Evolutionary conservation across 1,140 invertebrate genomes (phyloP).

Genomic region (Cardiocondyla obscurior): DNA sequence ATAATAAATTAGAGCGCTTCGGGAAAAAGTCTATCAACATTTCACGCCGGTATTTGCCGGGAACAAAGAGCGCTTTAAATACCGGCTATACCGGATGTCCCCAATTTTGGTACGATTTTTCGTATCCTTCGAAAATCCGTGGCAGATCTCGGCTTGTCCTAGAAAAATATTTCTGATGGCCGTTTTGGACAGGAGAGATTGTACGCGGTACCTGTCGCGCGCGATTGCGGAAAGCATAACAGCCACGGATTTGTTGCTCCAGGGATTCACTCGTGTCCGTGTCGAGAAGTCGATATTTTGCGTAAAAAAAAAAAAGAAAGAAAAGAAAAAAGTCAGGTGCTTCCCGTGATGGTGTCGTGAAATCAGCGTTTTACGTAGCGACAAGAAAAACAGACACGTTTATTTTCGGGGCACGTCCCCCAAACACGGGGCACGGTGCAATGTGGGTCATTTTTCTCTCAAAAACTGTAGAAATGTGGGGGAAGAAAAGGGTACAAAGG

Average conservation of each 20-base stretch:
- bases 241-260: slow-evolving; percentile 54
- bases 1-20: too few relatives aligned
- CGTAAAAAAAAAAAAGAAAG: neutral
- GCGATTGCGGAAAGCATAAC: slow-evolving; percentile 16
- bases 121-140: neutral
- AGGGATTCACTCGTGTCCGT: slow-evolving; percentile 43
- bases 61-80: neutral
- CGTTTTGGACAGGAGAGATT: neutral
- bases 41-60: neutral
- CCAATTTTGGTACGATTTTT: neutral
- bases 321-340: slow-evolving; percentile 10
- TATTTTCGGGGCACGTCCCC: slow-evolving; percentile 27
- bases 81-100: neutral
- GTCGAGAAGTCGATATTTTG: slow-evolving; percentile 57
- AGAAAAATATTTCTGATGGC: slow-evolving; percentile 56
- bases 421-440: slow-evolving; percentile 8
- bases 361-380: slow-evolving; percentile 44
- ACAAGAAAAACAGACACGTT: slow-evolving; percentile 3
- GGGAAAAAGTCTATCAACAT: neutral
- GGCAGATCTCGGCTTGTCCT: slow-evolving; percentile 17
- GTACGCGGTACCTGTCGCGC: slow-evolving; percentile 44
- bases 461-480: neutral
- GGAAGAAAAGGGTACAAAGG: neutral
- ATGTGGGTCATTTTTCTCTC: slow-evolving; percentile 11
- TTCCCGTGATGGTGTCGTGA: slow-evolving; percentile 3